These are phyloP conservation scores for Tyto alba DNA, from an alignment of 2,113 vertebrate genomes.

Conservation along the genomic window DNA sequence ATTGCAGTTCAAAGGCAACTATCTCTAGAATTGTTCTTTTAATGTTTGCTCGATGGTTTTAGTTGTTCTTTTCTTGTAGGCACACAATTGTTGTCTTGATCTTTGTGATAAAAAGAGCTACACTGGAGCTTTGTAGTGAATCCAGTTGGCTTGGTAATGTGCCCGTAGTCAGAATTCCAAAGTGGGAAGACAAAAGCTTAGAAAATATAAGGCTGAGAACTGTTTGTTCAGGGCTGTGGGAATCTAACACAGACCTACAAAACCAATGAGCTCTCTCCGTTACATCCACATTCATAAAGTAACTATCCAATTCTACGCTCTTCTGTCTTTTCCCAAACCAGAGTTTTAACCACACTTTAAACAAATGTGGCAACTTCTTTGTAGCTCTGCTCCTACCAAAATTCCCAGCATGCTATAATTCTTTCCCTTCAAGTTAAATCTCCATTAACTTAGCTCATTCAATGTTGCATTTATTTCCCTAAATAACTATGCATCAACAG, in stretches of 20 bases:
- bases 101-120: constrained; percentile 76
- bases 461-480: constrained; percentile 53
- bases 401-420: constrained; percentile 43
- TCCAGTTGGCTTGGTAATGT: constrained; percentile 78
- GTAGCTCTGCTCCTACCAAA: constrained; percentile 29
- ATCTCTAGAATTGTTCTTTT: constrained; percentile 80
- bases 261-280: constrained; percentile 63
- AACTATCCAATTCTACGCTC: constrained; percentile 33
- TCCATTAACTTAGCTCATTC: background rate
- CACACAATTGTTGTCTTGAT: constrained; percentile 82
- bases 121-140: constrained; percentile 74
- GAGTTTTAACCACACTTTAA: constrained; percentile 51
- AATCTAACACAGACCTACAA: constrained; percentile 63
- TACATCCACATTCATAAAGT: constrained; percentile 67
- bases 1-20: constrained; percentile 77
- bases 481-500: constrained; percentile 19
- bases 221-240: constrained; percentile 78
- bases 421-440: constrained; percentile 27
- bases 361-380: constrained; percentile 61
- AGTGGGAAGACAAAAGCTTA: constrained; percentile 74
- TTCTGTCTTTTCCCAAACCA: constrained; percentile 65
- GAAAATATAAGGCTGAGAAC: constrained; percentile 73
- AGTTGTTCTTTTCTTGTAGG: constrained; percentile 81
- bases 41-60: constrained; percentile 75
- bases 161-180: constrained; percentile 74